Conservation (phyloP, 2,888 invertebrate genomes). For the Antheraea assamensis region DNA sequence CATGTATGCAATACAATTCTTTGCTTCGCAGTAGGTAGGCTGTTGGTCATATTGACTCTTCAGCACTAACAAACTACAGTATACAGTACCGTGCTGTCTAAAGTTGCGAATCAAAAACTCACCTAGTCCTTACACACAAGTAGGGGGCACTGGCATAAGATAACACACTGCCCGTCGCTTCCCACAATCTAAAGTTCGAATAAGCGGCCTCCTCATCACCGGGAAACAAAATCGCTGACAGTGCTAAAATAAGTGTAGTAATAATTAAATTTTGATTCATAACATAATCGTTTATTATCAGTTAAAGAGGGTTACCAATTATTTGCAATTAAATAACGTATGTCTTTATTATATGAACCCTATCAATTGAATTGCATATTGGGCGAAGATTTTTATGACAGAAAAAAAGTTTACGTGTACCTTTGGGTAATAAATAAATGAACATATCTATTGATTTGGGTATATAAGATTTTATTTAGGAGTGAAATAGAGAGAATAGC, state of each 20-base stretch:
- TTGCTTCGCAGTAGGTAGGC: no score
- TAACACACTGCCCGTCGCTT: constrained; percentile 93
- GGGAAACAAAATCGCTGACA: constrained; percentile 93
- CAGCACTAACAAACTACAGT: not conserved
- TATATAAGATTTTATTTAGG: no score
- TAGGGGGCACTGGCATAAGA: constrained; percentile 91
- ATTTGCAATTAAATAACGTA: not conserved
- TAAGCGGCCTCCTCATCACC: constrained; percentile 94
- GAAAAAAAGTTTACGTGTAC: no score
- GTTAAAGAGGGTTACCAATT: not conserved
- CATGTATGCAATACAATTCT: no score
- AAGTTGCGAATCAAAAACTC: constrained; percentile 11
- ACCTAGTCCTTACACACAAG: constrained; percentile 85
- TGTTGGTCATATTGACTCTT: no score
- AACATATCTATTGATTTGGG: no score
- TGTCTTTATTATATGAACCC: not conserved
- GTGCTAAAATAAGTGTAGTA: constrained; percentile 73
- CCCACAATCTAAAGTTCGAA: constrained; percentile 96
- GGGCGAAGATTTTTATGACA: no score
- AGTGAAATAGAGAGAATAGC: no score
- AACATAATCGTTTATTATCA: not conserved
- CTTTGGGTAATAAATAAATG: no score
- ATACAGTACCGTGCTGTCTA: not conserved
- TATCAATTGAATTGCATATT: not conserved
- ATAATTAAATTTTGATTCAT: no score